Conservation (phyloP, 2,888 invertebrate species). For the Cyclophora punctaria region DNA sequence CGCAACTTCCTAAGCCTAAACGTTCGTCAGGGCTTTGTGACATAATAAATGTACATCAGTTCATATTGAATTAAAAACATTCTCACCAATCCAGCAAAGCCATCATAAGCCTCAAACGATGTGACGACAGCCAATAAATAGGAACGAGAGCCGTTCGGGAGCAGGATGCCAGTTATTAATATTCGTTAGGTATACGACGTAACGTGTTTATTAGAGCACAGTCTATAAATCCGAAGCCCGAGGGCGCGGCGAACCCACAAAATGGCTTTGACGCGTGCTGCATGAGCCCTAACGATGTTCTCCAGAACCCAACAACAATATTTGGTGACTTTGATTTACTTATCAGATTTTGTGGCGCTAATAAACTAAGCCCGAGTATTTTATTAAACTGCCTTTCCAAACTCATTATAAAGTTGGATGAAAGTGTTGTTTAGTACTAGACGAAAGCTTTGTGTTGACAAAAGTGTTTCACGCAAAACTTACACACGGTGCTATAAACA, state of each 20-base stretch:
- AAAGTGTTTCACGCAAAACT: too few relatives aligned
- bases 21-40: too few relatives aligned
- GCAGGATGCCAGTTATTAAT: slow-evolving; percentile 59
- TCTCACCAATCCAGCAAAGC: slow-evolving; percentile 22
- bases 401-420: neutral
- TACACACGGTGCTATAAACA: too few relatives aligned
- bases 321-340: slow-evolving; percentile 64
- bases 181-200: slow-evolving; percentile 57
- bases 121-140: slow-evolving; percentile 44
- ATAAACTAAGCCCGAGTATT: slow-evolving; percentile 15
- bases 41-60: neutral
- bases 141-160: slow-evolving; percentile 50
- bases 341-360: slow-evolving; percentile 40
- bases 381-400: slow-evolving; percentile 7
- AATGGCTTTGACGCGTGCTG: slow-evolving; percentile 59
- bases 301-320: slow-evolving; percentile 49
- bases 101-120: slow-evolving; percentile 32
- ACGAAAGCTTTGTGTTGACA: too few relatives aligned
- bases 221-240: slow-evolving; percentile 46
- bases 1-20: too few relatives aligned
- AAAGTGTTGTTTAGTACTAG: too few relatives aligned
- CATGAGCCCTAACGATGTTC: slow-evolving; percentile 57
- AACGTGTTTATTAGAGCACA: slow-evolving; percentile 66
- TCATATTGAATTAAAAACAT: slow-evolving; percentile 12
- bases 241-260: slow-evolving; percentile 42